Evolutionary conservation across 2,888 invertebrate genomes (phyloP).

Genomic region (Pristionchus mayeri): DNA sequence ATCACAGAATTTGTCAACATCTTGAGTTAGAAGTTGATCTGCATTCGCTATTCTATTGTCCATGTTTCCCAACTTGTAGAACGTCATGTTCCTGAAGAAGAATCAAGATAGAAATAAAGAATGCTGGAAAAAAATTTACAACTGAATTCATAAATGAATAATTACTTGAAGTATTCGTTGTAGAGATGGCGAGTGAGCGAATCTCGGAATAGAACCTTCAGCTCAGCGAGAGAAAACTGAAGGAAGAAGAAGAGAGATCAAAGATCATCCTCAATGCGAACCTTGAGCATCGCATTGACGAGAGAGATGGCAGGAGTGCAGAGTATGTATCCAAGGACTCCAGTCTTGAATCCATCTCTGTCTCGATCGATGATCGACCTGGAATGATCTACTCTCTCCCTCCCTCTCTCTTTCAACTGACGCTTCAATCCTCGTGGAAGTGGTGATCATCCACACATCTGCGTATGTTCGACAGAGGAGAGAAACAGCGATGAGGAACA

Average conservation of each 20-base stretch:
- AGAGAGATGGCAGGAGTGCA: slow-evolving; percentile 93
- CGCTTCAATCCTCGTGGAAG: slow-evolving; percentile 93
- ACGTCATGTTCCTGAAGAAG: slow-evolving; percentile 79
- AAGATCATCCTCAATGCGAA: slow-evolving; percentile 65
- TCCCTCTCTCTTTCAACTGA: slow-evolving; percentile 50
- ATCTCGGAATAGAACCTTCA: slow-evolving; percentile 91
- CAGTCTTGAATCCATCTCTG: slow-evolving; percentile 84
- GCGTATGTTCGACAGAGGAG: slow-evolving; percentile 91
- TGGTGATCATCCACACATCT: slow-evolving; percentile 97
- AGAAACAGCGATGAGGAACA: slow-evolving; percentile 82
- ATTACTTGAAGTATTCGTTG: slow-evolving; percentile 92
- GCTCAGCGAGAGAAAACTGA: slow-evolving; percentile 90
- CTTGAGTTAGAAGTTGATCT: slow-evolving; percentile 96
- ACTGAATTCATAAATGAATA: slow-evolving; percentile 64
- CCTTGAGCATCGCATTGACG: slow-evolving; percentile 92
- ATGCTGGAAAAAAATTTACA: background rate
- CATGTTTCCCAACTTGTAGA: slow-evolving; percentile 91
- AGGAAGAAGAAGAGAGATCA: background rate
- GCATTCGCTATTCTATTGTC: slow-evolving; percentile 95
- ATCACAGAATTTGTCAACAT: slow-evolving; percentile 97
- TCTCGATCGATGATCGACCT: slow-evolving; percentile 94
- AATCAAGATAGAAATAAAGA: too few species aligned
- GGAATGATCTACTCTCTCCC: slow-evolving; percentile 76
- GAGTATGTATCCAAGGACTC: slow-evolving; percentile 86
- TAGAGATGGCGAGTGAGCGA: slow-evolving; percentile 90